Evolutionary conservation across 2,113 vertebrate species (phyloP), one percentile per base, ranked within the genome.

Genomic region (Lipophrys pholis): DNA sequence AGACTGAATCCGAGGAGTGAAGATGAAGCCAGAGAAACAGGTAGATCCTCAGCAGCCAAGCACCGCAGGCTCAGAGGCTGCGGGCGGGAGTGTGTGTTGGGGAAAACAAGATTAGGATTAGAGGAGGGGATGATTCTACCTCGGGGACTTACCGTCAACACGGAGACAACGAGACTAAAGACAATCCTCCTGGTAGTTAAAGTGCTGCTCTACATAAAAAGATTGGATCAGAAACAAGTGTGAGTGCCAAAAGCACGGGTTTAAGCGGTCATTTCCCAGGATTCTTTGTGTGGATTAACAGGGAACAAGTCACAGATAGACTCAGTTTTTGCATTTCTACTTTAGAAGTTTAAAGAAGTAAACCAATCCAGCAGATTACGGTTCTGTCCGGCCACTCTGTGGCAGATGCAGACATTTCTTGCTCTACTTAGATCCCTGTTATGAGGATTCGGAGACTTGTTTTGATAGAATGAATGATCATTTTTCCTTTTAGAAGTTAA

Each of bases 51-150:
- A 17, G 42, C n/a, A 57, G 7, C 49, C 49, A 63, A 56, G 8
- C n/a, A 63, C n/a, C 17, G 35, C 46, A 70, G 45, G 21, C 30
- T 30, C 48, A 7, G 35, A 41, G 56, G 30, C 43, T 45, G n/a
- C n/a, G n/a, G n/a, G n/a, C n/a, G n/a, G n/a, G 40, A 76, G 60
- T 54, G 73, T 54, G 73, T 58, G 71, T 14, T 45, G 73, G 70
- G 73, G 45, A 69, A 86, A 76, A 88, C 69, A 77, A 85, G 87
- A 91, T 87, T 86, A 87, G 84, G 88, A 91, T 90, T 89, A 90
- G 49, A 70, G 49, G 0, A 59, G 62, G 63, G 77, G 78, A 85
- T 81, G 76, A 87, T 69, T 77, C 54, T 65, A 54, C 61, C 76
- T 66, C 55, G 78, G 75, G 57, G 67, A 76, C 7, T 88, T 83